Conservation (phyloP, 1,140 invertebrate genomes). For the Drosophila nasuta region DNA sequence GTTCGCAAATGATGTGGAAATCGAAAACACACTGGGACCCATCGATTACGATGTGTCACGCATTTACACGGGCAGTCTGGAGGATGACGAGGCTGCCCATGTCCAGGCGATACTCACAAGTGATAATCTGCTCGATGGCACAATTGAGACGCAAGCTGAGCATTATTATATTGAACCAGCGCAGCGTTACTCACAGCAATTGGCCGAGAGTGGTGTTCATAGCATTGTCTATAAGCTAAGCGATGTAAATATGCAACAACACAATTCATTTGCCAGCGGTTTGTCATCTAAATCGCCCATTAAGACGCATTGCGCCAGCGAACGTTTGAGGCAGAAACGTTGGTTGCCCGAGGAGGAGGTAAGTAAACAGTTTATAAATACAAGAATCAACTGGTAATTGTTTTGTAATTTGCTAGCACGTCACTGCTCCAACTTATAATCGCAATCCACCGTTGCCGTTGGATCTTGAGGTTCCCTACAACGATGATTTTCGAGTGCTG, state of each 20-base stretch:
- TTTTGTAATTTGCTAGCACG: conserved; percentile 68
- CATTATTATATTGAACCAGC: conserved; percentile 95
- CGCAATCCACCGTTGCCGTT: conserved; percentile 87
- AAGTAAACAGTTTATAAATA: conserved; percentile 8
- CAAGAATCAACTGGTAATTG: not conserved
- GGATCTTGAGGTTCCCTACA: conserved; percentile 88
- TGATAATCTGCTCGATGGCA: conserved; percentile 95
- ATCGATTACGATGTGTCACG: conserved; percentile 90
- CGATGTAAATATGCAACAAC: conserved; percentile 89
- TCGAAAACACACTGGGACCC: conserved; percentile 90
- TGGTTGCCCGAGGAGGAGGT: conserved; percentile 84
- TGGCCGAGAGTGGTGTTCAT: conserved; percentile 87
- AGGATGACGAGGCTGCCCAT: conserved; percentile 93
- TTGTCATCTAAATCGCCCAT: conserved; percentile 49
- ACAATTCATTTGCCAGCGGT: conserved; percentile 49
- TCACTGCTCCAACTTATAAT: conserved; percentile 85
- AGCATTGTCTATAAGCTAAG: conserved; percentile 93
- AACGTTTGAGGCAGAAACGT: conserved; percentile 73
- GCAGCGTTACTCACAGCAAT: conserved; percentile 88
- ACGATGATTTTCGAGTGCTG: conserved; percentile 86
- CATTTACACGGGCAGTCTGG: conserved; percentile 91
- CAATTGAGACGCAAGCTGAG: conserved; percentile 90
- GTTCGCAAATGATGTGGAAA: conserved; percentile 92
- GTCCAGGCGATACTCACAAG: conserved; percentile 94
- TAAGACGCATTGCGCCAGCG: conserved; percentile 81